phyloP scores from a whole-genome alignment of 2,797 vertebrate species.

The Limosa lapponica region DNA sequence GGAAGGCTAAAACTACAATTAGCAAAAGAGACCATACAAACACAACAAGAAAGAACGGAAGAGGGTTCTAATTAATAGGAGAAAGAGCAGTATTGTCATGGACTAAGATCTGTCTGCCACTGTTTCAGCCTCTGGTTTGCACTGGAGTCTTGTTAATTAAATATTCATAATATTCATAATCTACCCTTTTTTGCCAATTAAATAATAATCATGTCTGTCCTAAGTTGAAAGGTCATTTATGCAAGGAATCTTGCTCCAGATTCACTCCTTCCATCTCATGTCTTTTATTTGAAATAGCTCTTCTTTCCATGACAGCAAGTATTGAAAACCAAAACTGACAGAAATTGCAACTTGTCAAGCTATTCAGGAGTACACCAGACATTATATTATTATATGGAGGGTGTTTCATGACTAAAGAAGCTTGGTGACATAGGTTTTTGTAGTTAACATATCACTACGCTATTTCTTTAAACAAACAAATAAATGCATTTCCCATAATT shows the following conservation, averaged over 20 bases:
- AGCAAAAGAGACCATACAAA: not conserved
- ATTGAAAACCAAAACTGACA: not conserved
- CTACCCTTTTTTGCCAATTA: not conserved
- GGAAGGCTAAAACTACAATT: not conserved
- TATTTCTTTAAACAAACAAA: not conserved
- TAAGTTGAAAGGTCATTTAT: conserved; percentile 30
- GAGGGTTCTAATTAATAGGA: not conserved
- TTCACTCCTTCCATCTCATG: not conserved
- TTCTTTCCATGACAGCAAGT: not conserved
- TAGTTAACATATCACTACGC: fast-evolving
- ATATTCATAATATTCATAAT: conserved; percentile 17
- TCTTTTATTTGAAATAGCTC: not conserved
- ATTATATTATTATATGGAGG: not conserved
- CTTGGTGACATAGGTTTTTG: not conserved
- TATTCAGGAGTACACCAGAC: not conserved
- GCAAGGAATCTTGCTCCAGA: not conserved
- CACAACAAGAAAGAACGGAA: not conserved
- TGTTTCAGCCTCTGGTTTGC: not conserved
- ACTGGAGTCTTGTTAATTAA: not conserved
- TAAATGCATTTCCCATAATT: not conserved
- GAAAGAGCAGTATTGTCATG: not conserved
- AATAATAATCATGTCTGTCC: not conserved
- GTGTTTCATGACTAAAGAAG: not conserved
- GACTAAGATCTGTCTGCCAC: not conserved
- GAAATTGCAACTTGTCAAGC: conserved; percentile 18